Evolutionary conservation across 1,140 invertebrate species (phyloP).

Genomic region (Lasioglossum albipes): DNA sequence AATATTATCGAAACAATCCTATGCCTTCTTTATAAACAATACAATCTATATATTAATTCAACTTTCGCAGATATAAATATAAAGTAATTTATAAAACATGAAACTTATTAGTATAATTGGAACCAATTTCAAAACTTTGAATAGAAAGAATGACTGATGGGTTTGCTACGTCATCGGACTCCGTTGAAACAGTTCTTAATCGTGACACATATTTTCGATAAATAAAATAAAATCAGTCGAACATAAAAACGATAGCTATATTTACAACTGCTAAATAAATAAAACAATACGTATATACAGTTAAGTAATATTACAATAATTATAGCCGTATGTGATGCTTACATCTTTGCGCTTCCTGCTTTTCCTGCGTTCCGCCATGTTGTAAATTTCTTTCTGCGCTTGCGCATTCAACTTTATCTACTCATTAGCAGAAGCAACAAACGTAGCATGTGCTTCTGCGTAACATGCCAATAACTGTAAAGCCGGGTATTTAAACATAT

Average conservation of each 20-base stretch:
- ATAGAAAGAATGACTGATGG: slow-evolving; percentile 12
- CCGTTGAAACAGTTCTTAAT: slow-evolving; percentile 16
- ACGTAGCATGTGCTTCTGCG: slow-evolving; percentile 25
- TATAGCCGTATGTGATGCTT: slow-evolving; percentile 73
- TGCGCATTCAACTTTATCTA: slow-evolving; percentile 45
- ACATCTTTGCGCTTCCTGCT: slow-evolving; percentile 88
- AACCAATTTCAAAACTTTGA: slow-evolving; percentile 14
- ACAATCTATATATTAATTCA: no score
- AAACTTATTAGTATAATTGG: slow-evolving; percentile 2
- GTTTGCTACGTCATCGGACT: slow-evolving; percentile 55
- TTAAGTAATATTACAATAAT: slow-evolving; percentile 28
- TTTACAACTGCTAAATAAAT: background rate
- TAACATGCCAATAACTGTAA: background rate
- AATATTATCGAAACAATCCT: background rate
- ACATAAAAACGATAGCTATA: background rate
- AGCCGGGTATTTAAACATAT: slow-evolving; percentile 9
- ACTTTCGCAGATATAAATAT: background rate
- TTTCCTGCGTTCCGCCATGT: slow-evolving; percentile 89
- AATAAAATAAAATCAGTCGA: background rate
- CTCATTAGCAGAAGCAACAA: slow-evolving; percentile 15
- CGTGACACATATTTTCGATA: slow-evolving; percentile 23
- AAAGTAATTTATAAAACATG: background rate
- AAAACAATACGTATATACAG: background rate
- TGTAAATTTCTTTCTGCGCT: slow-evolving; percentile 72
- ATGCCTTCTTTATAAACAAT: background rate